Evolutionary conservation across 2,113 vertebrate genomes (phyloP), one percentile per base, ranked within the genome.

Genomic region (Zapus hudsonius): DNA sequence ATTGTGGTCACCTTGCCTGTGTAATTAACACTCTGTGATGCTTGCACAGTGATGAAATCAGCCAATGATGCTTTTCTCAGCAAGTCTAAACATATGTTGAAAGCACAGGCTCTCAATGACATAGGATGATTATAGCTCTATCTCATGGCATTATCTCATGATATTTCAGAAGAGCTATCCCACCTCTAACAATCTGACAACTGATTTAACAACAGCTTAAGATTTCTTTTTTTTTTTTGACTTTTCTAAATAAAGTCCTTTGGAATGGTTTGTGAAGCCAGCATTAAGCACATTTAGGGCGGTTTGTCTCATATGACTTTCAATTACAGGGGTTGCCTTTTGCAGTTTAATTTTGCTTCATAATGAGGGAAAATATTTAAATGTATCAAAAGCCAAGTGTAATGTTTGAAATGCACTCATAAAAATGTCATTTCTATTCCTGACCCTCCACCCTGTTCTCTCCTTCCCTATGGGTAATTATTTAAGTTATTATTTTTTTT

Each of bases 301-400:
- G 40, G 67, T 92, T 89, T 69, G 75, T 80, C 66, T 92, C 23
- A 76, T 55, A 82, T 92, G 59, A 87, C 57, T 94, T 92, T 75
- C 31, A 69, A 5, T 96, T 90, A 92, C 82, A 90, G 29, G 40
- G 31, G 75, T 83, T 85, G 15, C 27, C 78, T 83, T 92, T 87
- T 89, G 76, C 89, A 93, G 42, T 72, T 88, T 92, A 70, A 55
- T 87, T 93, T 93, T 90, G 52, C 78, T 90, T 89, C 82, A 84
- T 92, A 87, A 84, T 83, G 83, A 72, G 76, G 29, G 42, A 90
- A 93, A 96, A 64, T 93, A 81, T 40, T 81, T 90, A 84, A 79
- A 83, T 69, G 47, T 78, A 83, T 82, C 69, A 79, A 84, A 89
- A 85, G 23, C 38, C 83, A 89, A 66, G 69, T 84, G 10, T 70